Conservation (phyloP, 2,113 vertebrate genomes). For the Centrocercus urophasianus region DNA sequence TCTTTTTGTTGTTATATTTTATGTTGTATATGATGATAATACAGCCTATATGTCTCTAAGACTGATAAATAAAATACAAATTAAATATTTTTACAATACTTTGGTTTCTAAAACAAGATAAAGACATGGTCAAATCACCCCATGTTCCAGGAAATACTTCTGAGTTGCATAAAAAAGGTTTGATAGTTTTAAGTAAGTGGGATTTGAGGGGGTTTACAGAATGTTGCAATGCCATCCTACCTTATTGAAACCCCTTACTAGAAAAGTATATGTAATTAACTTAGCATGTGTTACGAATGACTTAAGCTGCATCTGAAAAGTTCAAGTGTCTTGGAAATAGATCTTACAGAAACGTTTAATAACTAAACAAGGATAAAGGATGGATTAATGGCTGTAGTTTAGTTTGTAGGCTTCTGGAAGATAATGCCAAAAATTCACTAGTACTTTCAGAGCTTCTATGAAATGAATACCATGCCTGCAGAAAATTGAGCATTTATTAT, state of each 20-base stretch:
- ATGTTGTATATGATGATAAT: rapidly evolving
- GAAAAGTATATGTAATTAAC: neutral
- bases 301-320: neutral
- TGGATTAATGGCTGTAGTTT: conserved; percentile 4
- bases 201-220: neutral
- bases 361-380: neutral
- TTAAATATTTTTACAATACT: neutral
- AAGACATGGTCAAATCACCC: neutral
- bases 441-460: neutral
- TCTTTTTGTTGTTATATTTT: neutral
- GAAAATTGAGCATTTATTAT: neutral
- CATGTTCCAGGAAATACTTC: neutral
- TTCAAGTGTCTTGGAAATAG: neutral
- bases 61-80: neutral
- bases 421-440: neutral
- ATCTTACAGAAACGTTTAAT: conserved; percentile 25
- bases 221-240: neutral
- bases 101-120: neutral
- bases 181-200: neutral
- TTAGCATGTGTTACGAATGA: neutral
- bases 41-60: neutral
- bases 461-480: neutral
- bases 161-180: neutral
- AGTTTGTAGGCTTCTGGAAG: conserved; percentile 3
- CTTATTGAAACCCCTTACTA: neutral